phyloP scores from a whole-genome alignment of 1,140 invertebrate genomes.

The Zophobas morio region DNA sequence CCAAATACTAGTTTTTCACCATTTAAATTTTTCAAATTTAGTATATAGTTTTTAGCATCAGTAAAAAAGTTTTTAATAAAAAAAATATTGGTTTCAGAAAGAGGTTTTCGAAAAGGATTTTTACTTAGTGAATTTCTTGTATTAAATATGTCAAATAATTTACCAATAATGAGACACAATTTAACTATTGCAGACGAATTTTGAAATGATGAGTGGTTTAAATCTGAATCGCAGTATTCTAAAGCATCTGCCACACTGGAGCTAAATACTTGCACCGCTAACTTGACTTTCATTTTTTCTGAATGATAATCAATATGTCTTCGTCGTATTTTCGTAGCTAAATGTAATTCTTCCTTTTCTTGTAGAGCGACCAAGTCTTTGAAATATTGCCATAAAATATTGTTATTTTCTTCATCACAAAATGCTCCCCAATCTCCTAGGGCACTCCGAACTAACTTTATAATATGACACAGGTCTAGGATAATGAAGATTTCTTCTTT shows the following conservation, averaged over 20 bases:
- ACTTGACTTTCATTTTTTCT: no score
- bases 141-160: slow-evolving; percentile 57
- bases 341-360: slow-evolving; percentile 49
- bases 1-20: not conserved
- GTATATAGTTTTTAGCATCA: not conserved
- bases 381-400: slow-evolving; percentile 53
- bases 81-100: not conserved
- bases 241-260: slow-evolving; percentile 53
- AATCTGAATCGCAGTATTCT: slow-evolving; percentile 45
- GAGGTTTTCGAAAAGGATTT: slow-evolving; percentile 25
- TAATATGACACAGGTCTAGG: slow-evolving; percentile 57
- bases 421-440: slow-evolving; percentile 51
- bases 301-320: slow-evolving; percentile 57
- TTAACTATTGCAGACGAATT: slow-evolving; percentile 44
- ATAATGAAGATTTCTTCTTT: slow-evolving; percentile 54
- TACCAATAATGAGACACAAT: slow-evolving; percentile 54
- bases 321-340: slow-evolving; percentile 52
- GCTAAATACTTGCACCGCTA: slow-evolving; percentile 49
- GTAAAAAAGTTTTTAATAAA: not conserved
- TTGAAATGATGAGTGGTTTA: slow-evolving; percentile 44
- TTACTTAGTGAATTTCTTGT: slow-evolving; percentile 55
- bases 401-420: slow-evolving; percentile 32
- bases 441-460: slow-evolving; percentile 57
- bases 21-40: not conserved
- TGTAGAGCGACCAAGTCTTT: slow-evolving; percentile 52